Percentiles rank a stretch among this genome's conserved stretches.
phyloP scores from a whole-genome alignment of 1,140 invertebrate genomes.

The Tetramorium alpestre region DNA sequence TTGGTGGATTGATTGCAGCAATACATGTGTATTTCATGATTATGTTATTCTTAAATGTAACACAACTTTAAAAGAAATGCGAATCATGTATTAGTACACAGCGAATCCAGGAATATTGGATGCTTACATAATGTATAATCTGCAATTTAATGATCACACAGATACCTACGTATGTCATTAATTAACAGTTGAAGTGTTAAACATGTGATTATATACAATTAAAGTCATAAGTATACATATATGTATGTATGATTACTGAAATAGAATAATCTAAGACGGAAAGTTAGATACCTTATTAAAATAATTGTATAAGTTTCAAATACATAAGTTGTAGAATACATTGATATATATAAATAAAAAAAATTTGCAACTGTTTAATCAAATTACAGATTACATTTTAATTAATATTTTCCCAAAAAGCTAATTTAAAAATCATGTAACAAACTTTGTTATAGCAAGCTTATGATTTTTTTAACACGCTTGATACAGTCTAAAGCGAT shows the following conservation, averaged over 20 bases:
- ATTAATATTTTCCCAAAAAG: constrained; percentile 5
- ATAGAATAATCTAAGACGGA: background rate
- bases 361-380: background rate
- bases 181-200: background rate
- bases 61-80: background rate
- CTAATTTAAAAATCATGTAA: background rate
- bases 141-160: background rate
- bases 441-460: background rate
- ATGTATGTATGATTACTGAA: background rate
- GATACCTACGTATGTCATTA: constrained; percentile 3
- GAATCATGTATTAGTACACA: background rate
- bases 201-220: background rate
- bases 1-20: background rate
- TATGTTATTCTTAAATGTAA: background rate
- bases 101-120: background rate
- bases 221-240: background rate
- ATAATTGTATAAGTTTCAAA: background rate
- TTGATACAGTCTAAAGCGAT: constrained; percentile 4
- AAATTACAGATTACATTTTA: constrained; percentile 20
- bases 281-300: constrained; percentile 1
- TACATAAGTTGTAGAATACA: background rate
- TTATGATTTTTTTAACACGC: constrained; percentile 12
- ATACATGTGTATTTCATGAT: background rate
- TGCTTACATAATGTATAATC: constrained; percentile 10
- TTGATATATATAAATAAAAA: background rate